A percentile compares a stretch with the other conserved stretches of the same genome.
These are phyloP conservation scores for Pipistrellus nathusii DNA, from an alignment of 2,797 vertebrate species.

Conservation along the genomic window DNA sequence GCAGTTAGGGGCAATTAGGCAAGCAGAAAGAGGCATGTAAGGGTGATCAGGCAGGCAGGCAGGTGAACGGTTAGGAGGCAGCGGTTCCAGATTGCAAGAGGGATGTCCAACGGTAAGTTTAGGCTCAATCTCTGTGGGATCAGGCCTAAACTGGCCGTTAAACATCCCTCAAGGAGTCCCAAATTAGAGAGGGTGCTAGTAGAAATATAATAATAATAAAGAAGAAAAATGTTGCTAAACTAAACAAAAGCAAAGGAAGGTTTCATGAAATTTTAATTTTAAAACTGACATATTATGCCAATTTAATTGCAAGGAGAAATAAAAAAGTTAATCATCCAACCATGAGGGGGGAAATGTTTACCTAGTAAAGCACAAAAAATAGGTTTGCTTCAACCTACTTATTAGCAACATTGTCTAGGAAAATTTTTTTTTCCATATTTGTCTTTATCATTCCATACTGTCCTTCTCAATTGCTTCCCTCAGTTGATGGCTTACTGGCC, in stretches of 20 bases:
- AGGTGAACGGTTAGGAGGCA: too few relatives aligned
- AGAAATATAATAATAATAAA: background rate
- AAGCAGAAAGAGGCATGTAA: too few relatives aligned
- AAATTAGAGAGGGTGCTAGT: too few relatives aligned
- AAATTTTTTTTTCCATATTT: too few relatives aligned
- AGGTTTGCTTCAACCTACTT: background rate
- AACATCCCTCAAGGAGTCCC: too few relatives aligned
- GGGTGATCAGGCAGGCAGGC: too few relatives aligned
- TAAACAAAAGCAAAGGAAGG: background rate
- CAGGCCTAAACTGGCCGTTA: too few relatives aligned
- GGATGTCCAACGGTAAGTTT: too few relatives aligned
- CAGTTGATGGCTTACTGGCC: background rate
- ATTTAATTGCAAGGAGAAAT: conserved; percentile 44
- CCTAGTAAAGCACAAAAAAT: background rate
- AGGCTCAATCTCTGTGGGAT: too few relatives aligned
- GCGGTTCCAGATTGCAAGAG: too few relatives aligned
- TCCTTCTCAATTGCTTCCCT: background rate
- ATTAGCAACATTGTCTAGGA: background rate
- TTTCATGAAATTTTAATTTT: conserved; percentile 7
- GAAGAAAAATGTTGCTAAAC: background rate
- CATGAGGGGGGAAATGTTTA: background rate
- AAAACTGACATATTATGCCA: background rate
- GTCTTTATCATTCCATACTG: background rate
- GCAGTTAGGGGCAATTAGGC: too few relatives aligned
- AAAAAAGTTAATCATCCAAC: background rate